A percentile compares a stretch with the other conserved stretches of the same genome.
Conservation (phyloP, 1,140 invertebrate genomes). For the Calycopis cecrops region DNA sequence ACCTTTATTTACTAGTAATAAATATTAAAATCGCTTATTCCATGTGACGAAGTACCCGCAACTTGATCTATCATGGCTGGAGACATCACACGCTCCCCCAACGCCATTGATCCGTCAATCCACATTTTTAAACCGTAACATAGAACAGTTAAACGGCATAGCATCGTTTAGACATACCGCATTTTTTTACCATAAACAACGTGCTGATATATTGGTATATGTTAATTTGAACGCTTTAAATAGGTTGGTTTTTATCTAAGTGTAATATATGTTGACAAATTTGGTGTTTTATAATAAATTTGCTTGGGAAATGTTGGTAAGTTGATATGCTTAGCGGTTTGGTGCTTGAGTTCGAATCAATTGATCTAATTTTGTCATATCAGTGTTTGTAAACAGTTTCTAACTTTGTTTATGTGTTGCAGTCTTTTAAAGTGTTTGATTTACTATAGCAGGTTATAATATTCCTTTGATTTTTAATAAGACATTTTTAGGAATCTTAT, state of each 20-base stretch:
- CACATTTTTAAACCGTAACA: conserved; percentile 23
- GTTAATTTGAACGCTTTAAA: not conserved
- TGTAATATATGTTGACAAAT: no score
- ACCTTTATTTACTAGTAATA: not conserved
- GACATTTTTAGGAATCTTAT: no score
- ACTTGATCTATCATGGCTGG: conserved; percentile 16
- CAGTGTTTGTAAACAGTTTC: no score
- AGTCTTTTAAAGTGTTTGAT: no score
- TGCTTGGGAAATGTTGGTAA: no score
- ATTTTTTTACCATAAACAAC: conserved; percentile 22
- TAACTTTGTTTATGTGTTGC: no score
- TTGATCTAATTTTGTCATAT: not conserved
- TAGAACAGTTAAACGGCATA: conserved; percentile 9
- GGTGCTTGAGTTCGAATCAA: no score
- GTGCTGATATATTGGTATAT: conserved; percentile 11
- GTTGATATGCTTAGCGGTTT: no score
- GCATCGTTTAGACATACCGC: conserved; percentile 13
- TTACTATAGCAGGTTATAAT: no score
- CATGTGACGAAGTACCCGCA: not conserved
- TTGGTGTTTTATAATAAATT: no score
- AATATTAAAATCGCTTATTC: not conserved
- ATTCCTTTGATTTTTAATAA: no score
- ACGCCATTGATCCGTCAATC: conserved; percentile 29
- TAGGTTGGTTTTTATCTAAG: no score
- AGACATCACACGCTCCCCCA: conserved; percentile 10